Percentiles rank a stretch among this genome's conserved stretches.
Evolutionary conservation across 2,113 vertebrate species (phyloP).

Genomic region (Cervus canadensis): DNA sequence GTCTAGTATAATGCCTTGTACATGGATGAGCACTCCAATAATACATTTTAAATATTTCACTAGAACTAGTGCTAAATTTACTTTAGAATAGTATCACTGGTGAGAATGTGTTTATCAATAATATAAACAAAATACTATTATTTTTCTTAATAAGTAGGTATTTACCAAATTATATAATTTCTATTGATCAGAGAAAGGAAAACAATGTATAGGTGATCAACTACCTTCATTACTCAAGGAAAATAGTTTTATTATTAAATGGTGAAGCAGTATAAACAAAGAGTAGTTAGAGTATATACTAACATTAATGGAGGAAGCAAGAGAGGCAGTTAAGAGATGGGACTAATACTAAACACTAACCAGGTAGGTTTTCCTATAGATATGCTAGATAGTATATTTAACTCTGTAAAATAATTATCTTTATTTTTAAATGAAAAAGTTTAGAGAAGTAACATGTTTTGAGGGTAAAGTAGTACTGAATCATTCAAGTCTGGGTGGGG

Average conservation of each 20-base stretch:
- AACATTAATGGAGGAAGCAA: neutral
- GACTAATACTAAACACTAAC: neutral
- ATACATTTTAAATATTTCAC: neutral
- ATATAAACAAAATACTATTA: neutral
- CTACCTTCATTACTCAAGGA: neutral
- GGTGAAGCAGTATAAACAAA: neutral
- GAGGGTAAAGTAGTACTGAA: neutral
- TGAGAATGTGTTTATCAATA: conserved; percentile 10
- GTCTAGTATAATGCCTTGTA: neutral
- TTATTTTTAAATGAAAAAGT: neutral
- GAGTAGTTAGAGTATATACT: neutral
- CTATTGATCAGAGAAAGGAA: neutral
- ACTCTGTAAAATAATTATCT: neutral
- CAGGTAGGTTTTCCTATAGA: neutral
- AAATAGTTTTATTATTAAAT: neutral
- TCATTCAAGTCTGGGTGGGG: neutral
- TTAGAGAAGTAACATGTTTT: neutral
- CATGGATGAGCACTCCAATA: neutral
- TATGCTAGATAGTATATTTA: neutral
- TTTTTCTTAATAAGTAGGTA: conserved; percentile 10
- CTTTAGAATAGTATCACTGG: neutral
- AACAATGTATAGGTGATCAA: neutral
- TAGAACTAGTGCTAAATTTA: conserved; percentile 4
- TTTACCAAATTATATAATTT: conserved; percentile 19
- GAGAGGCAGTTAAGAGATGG: neutral